Evolutionary conservation across 2,797 vertebrate species (phyloP).

Genomic region (Catostomus latipinnis): DNA sequence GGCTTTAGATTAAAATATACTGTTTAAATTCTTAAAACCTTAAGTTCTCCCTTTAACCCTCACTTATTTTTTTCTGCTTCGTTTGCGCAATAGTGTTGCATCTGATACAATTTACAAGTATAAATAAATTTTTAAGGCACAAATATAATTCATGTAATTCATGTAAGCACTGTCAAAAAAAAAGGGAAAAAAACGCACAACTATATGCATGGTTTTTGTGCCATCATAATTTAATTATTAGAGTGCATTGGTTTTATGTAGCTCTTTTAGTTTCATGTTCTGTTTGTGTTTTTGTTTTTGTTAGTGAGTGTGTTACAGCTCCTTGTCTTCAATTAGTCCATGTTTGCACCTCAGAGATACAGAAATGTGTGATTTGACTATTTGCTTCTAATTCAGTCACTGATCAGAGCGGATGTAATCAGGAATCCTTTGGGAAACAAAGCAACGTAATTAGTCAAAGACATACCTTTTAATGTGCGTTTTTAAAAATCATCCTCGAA

Average conservation of each 20-base stretch:
- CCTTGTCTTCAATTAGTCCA: slow-evolving; percentile 29
- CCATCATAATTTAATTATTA: not conserved
- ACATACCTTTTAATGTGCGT: slow-evolving; percentile 65
- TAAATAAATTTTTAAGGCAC: not conserved
- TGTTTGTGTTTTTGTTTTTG: slow-evolving; percentile 18
- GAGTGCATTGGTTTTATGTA: not conserved
- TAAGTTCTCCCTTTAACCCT: not conserved
- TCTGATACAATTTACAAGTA: not conserved
- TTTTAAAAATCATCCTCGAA: slow-evolving; percentile 51
- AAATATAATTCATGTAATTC: not conserved
- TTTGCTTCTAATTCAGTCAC: slow-evolving; percentile 67
- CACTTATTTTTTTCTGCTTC: not conserved
- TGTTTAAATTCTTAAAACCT: not conserved
- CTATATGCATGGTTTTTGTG: not conserved
- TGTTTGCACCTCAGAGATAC: slow-evolving; percentile 29
- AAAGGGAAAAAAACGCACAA: too few relatives aligned
- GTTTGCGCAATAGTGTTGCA: not conserved
- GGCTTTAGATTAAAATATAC: not conserved
- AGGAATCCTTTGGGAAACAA: slow-evolving; percentile 58
- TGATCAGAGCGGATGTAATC: slow-evolving; percentile 69
- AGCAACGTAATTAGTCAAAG: slow-evolving; percentile 67
- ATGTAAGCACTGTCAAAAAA: not conserved
- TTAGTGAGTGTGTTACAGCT: slow-evolving; percentile 27
- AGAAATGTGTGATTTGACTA: slow-evolving; percentile 44
- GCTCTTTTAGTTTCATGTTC: not conserved